Evolutionary conservation across 2,888 invertebrate genomes (phyloP).

Genomic region (Conomelus anceps): DNA sequence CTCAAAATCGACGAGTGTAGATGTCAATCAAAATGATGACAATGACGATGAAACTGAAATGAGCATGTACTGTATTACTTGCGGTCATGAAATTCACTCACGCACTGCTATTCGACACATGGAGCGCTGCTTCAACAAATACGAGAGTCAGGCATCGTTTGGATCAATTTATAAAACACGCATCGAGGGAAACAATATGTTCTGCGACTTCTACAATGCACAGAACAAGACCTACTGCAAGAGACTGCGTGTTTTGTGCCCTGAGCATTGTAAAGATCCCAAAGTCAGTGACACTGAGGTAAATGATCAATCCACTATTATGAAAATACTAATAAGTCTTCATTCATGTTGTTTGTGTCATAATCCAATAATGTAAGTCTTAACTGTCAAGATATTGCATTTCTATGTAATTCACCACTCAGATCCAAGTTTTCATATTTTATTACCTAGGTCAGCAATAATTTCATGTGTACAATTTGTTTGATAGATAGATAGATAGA

Average conservation of each 20-base stretch:
- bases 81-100: slow-evolving; percentile 91
- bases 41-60: slow-evolving; percentile 58
- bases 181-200: slow-evolving; percentile 93
- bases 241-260: slow-evolving; percentile 87
- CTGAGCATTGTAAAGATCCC: slow-evolving; percentile 93
- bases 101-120: slow-evolving; percentile 90
- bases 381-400: too few relatives aligned
- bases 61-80: slow-evolving; percentile 92
- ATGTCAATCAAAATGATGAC: slow-evolving; percentile 54
- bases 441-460: too few relatives aligned
- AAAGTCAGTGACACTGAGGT: slow-evolving; percentile 73
- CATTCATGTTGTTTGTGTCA: too few relatives aligned
- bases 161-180: slow-evolving; percentile 90
- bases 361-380: too few relatives aligned
- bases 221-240: slow-evolving; percentile 90
- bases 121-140: slow-evolving; percentile 97
- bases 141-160: slow-evolving; percentile 94
- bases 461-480: too few relatives aligned
- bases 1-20: slow-evolving; percentile 64
- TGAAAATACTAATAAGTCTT: neutral
- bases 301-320: slow-evolving; percentile 4
- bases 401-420: too few relatives aligned
- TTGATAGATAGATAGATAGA: too few relatives aligned
- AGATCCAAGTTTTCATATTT: too few relatives aligned
- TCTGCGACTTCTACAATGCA: slow-evolving; percentile 93